Evolutionary conservation across 1,140 invertebrate species (phyloP).

Genomic region (Aplysia californica): DNA sequence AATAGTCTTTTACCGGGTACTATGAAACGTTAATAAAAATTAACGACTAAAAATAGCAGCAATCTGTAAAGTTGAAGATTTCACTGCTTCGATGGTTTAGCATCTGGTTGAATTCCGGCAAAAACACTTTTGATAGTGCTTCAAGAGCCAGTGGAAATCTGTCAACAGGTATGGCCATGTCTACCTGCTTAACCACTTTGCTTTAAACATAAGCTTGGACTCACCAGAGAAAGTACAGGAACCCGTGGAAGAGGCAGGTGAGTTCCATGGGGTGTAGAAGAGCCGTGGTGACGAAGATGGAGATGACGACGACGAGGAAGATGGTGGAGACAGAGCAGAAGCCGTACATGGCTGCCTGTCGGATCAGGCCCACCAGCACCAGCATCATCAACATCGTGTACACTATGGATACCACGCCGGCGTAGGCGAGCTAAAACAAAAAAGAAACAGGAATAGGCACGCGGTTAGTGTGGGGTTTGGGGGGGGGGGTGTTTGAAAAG

Average conservation of each 20-base stretch:
- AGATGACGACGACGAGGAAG: conserved; percentile 56
- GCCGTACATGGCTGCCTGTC: conserved; percentile 53
- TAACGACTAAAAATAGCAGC: no score
- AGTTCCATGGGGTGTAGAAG: conserved; percentile 87
- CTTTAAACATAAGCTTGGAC: no score
- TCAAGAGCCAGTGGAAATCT: no score
- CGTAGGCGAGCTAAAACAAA: conserved; percentile 60
- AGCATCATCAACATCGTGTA: conserved; percentile 65
- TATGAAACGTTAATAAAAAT: no score
- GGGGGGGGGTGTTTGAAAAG: neutral
- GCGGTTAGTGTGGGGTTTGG: neutral
- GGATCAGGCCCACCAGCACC: conserved; percentile 61
- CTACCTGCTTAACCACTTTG: no score
- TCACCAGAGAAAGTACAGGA: conserved; percentile 83
- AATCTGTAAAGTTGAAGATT: no score
- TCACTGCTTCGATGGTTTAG: no score
- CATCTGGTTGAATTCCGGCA: no score
- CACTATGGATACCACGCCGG: conserved; percentile 55
- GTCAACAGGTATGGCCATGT: no score
- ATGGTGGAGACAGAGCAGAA: conserved; percentile 61
- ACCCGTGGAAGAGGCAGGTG: conserved; percentile 78
- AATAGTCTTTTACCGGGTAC: no score
- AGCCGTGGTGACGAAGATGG: conserved; percentile 75
- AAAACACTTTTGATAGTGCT: no score
- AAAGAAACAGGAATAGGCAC: neutral